Evolutionary conservation across 2,797 vertebrate species (phyloP).

Genomic region (Peromyscus attwateri): DNA sequence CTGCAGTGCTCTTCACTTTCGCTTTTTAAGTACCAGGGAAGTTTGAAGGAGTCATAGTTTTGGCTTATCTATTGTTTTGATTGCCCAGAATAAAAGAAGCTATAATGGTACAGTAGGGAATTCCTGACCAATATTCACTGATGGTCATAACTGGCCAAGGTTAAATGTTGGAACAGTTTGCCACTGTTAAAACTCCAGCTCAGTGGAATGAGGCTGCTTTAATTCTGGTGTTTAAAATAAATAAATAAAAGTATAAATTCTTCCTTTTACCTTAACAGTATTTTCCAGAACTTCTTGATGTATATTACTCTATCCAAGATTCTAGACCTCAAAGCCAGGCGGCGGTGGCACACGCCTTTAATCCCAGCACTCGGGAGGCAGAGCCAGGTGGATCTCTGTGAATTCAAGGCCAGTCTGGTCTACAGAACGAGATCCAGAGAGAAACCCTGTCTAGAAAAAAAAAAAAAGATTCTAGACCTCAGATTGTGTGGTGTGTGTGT

Average conservation of each 20-base stretch:
- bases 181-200: not conserved
- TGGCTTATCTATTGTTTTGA: not conserved
- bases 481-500: too few relatives aligned
- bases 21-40: slow-evolving; percentile 2
- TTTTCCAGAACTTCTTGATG: not conserved
- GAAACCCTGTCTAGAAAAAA: too few relatives aligned
- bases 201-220: slow-evolving; percentile 23
- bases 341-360: too few relatives aligned
- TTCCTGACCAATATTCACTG: slow-evolving; percentile 16
- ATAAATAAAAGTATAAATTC: not conserved
- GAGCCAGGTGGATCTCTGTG: too few relatives aligned
- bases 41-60: slow-evolving; percentile 15
- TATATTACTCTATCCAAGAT: not conserved
- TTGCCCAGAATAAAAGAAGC: slow-evolving; percentile 43
- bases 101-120: not conserved
- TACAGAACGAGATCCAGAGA: too few relatives aligned
- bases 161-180: slow-evolving; percentile 45
- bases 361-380: too few relatives aligned
- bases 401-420: too few relatives aligned
- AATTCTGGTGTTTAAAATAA: slow-evolving; percentile 19
- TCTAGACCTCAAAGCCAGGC: not conserved
- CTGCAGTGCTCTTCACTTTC: not conserved
- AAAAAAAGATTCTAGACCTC: not conserved
- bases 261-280: not conserved
- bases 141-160: not conserved